Base-by-base conservation (phyloP, 2,888 invertebrate genomes). In the Tenthredo amoena region DNA sequence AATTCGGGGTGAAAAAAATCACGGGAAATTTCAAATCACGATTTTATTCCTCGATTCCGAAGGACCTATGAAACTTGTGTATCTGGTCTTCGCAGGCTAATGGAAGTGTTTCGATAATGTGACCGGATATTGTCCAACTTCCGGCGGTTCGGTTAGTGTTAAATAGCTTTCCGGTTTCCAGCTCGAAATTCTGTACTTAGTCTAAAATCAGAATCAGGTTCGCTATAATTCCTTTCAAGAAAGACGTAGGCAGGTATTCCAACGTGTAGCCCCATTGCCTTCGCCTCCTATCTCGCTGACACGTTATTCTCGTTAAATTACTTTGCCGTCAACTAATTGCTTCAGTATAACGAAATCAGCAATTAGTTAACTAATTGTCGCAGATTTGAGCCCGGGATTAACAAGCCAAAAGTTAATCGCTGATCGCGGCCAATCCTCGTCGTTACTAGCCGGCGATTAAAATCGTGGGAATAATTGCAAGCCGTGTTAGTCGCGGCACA, bases 61-160 rank as follows among this genome's bases (percentile, higher is more conserved):
- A 55, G n/a, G n/a, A 47, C 7, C 55, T 6, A n/a, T n/a, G 10
- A 7, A n/a, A n/a, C 10, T 7, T n/a, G n/a, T 1, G 55, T 65
- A 26, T 26, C 65, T 40, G 9, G 31, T 72, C 71, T 31, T n/a
- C 71, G 12, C 1, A 34, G 7, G 34, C 72, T 37, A 72, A 72
- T 72, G 72, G 72, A 72, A 72, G 72, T 72, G 72, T 72, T 40
- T 40, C 72, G 72, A 40, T 72, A 40, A 72, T 72, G 72, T 21
- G 18, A 40, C 72, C 72, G 72, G 72, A 72, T 72, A 72, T 72
- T 72, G 72, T 72, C 18, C 10, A 72, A 40, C 40, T 40, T 72
- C 72, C 72, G 72, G 5, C 72, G 2, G 37, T 31, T 40, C 7
- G 37, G 72, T 72, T 40, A 40, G 21, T 34, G 37, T 72, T 40